Base-by-base conservation (phyloP, 2,113 vertebrate species). In the Cervus canadensis region DNA sequence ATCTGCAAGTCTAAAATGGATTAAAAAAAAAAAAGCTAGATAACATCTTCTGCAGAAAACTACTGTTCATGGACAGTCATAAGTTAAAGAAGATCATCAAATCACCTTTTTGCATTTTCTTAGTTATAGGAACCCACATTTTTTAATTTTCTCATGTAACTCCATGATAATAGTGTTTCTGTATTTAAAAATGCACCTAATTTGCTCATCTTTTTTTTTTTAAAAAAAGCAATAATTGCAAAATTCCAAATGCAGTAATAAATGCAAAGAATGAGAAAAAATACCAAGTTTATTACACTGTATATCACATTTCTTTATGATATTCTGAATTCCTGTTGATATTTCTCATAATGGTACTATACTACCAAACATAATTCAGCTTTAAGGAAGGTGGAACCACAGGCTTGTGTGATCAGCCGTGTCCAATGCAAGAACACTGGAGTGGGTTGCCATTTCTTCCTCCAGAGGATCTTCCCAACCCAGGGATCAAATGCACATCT, bases 171-270 rank as follows among this genome's bases (percentile, higher is more conserved):
- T 84, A 52, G 48, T 83, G 40, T 86, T 91, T 97, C 45, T 91
- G 14, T 36, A 94, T 94, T 95, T 83, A 57, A 57, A 87, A 96
- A 74, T 33, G 6, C 19, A 74, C 59, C 50, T 71, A 87, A 62
- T 92, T 96, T 93, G 71, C 45, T 95, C 30, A 85, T 83, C 19
- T 91, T 89, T 74, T 40, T 74, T 40, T 48, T 94, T 59, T 78
- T 62, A 5, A 54, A 83, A 54, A 56, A 67, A 90, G 17, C 8
- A 52, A 26, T 12, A 91, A 64, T 85, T 92, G 40, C 9, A 95
- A 93, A 79, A 87, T 93, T 96, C 43, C 4, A 97, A 96, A 93
- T 78, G 10, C 86, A 97, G 19, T 67, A 88, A 82, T 93, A 93
- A 96, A 74, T 89, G 28, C 21, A 57, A 33, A 89, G 12, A 91